Base-by-base conservation (phyloP, 2,113 vertebrate species). In the Prunella himalayana region DNA sequence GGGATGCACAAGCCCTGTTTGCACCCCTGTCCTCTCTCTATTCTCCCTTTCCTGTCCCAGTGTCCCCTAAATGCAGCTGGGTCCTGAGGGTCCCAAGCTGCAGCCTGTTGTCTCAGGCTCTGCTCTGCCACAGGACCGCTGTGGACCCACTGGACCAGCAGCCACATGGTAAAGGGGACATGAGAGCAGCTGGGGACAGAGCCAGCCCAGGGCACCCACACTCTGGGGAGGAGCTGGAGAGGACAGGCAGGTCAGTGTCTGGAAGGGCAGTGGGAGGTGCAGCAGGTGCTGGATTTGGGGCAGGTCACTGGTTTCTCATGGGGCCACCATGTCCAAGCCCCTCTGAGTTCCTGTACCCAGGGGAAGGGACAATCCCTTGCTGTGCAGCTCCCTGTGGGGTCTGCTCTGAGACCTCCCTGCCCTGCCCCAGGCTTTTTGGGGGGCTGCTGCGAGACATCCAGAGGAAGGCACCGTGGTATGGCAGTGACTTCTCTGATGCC, bases 401-500 rank as follows among this genome's bases (percentile, higher is more conserved):
- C 61, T 75, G 68, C 35, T 86, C 85, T 86, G 71, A 78, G 30
- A 10, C 23, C 15, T 65, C 28, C 50, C 24, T 85, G 35, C 5
- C 2, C 35, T 7, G 0, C 49, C 57, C 25, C 61, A 98, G 98
- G 93, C 96, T 98, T 35, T 98, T 98, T 9, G 98, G 98, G 65
- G 98, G 98, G 18, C 92, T 98, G 44, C 31, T 98, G 57, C 97
- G 39, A 94, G 98, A 98, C 39, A 94, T 98, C 65, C 96, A 20
- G 44, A 97, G 98, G 94, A 98, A 98, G 81, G 97, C 85, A 0
- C 93, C 47, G 0, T 98, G 98, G 98, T 98, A 98, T 0, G 6
- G 92, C 86, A 98, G 98, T 0, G 98, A 98, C 79, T 98, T 98
- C 94, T 97, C 88, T 0, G 98, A 98, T 0, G 98, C 96, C 66